Evolutionary conservation across 2,888 invertebrate species (phyloP), one percentile per base, ranked within the genome.

Genomic region (Salticus scenicus): DNA sequence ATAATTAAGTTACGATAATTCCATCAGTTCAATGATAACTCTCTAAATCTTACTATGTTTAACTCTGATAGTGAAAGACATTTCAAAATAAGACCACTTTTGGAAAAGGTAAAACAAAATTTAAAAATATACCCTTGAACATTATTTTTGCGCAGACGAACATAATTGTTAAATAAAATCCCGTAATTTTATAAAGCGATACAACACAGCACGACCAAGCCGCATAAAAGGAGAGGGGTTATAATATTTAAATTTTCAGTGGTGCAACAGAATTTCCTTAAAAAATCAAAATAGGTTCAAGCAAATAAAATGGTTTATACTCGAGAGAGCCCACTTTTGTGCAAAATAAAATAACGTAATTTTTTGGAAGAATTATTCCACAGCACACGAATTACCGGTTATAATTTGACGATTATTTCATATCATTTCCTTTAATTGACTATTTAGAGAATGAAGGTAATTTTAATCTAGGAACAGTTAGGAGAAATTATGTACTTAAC

Each of bases 181-280:
- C 12, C 14, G 30, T 12, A 47, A 76, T 41, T 63, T 37, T 5
- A 0, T 73, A 27, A 80, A 80, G 31, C 57, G 57, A 73, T 80
- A 74, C 33, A 80, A 73, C 27, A 63, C 80, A n/a, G n/a, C n/a
- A n/a, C n/a, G n/a, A 74, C 57, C n/a, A 80, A 80, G 20, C 80
- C 72, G 10, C 73, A 80, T 28, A 80, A 74, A 74, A 74, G 80
- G 80, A n/a, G n/a, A n/a, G n/a, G n/a, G 80, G 80, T 0, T 76
- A 69, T 17, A 76, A 76, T 70, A n/a, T 74, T 10, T 76, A 42
- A 24, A 57, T 79, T 27, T 47, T 79, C 7, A 74, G 80, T 63
- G 80, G n/a, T n/a, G n/a, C n/a, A n/a, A n/a, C n/a, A n/a, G n/a
- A n/a, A n/a, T n/a, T n/a, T n/a, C n/a, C n/a, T n/a, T n/a, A n/a